These are phyloP conservation scores for Bombyx mori DNA, from an alignment of 1,140 invertebrate genomes.

Conservation along the genomic window DNA sequence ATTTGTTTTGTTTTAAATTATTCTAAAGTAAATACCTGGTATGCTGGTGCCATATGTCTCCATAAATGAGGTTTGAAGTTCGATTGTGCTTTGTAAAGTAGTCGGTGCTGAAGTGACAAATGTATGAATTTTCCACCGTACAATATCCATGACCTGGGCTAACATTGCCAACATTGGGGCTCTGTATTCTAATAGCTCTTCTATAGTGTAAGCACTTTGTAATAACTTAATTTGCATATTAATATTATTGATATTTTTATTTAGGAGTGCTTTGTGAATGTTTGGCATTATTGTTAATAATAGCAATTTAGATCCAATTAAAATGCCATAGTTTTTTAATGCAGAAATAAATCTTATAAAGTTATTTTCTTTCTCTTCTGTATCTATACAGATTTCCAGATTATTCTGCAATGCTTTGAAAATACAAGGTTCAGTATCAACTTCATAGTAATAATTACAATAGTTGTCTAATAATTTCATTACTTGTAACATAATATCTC, in stretches of 20 bases:
- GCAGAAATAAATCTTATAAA: slow-evolving; percentile 39
- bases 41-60: slow-evolving; percentile 30
- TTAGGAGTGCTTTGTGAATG: slow-evolving; percentile 38
- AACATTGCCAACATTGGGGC: slow-evolving; percentile 53
- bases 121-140: slow-evolving; percentile 47
- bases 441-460: slow-evolving; percentile 42
- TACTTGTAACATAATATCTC: slow-evolving; percentile 39
- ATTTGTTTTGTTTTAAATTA: background rate
- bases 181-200: slow-evolving; percentile 41
- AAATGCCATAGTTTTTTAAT: slow-evolving; percentile 30
- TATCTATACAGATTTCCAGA: slow-evolving; percentile 26
- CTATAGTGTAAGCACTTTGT: slow-evolving; percentile 23
- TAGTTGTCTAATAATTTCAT: slow-evolving; percentile 40
- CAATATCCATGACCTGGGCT: slow-evolving; percentile 39
- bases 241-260: slow-evolving; percentile 31
- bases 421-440: slow-evolving; percentile 43
- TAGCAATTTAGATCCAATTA: slow-evolving; percentile 37
- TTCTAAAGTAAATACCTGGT: slow-evolving; percentile 28
- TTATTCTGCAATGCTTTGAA: slow-evolving; percentile 29
- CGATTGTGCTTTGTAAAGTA: slow-evolving; percentile 31
- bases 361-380: slow-evolving; percentile 30
- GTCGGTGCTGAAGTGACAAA: slow-evolving; percentile 27
- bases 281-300: slow-evolving; percentile 53
- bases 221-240: slow-evolving; percentile 39
- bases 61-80: slow-evolving; percentile 35